A percentile compares a stretch with the other conserved stretches of the same genome.
These are phyloP conservation scores for Oopsacas minuta DNA, from an alignment of 37 sponge, comb jelly and placozoan genomes.

Conservation along the genomic window DNA sequence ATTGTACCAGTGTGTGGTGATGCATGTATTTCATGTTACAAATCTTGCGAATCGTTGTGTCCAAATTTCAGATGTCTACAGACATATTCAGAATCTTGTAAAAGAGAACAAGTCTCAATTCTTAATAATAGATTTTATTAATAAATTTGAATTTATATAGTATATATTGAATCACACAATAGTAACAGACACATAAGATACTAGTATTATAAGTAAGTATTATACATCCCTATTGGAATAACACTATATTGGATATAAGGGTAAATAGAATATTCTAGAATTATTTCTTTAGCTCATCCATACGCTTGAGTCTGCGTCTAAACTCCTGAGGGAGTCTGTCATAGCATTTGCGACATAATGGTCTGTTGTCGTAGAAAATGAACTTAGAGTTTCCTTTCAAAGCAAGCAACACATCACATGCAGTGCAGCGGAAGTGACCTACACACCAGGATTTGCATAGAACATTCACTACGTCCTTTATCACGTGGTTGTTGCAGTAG, in stretches of 20 bases:
- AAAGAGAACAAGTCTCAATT: background rate
- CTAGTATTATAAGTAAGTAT: no score
- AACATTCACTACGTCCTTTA: slow-evolving; percentile 67
- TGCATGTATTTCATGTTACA: background rate
- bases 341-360: slow-evolving; percentile 87
- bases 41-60: background rate
- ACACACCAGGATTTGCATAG: slow-evolving; percentile 87
- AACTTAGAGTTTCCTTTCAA: slow-evolving; percentile 64
- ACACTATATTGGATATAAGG: background rate
- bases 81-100: background rate
- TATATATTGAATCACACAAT: background rate
- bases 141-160: background rate
- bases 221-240: no score
- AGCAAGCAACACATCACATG: slow-evolving; percentile 60
- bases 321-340: slow-evolving; percentile 77
- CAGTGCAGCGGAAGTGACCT: slow-evolving; percentile 84
- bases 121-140: background rate
- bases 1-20: background rate
- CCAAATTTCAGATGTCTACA: background rate
- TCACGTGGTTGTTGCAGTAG: slow-evolving; percentile 67
- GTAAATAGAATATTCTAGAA: background rate
- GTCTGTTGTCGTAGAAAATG: slow-evolving; percentile 76
- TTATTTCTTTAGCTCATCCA: background rate
- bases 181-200: background rate
- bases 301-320: slow-evolving; percentile 64